Conservation (phyloP, 2,113 vertebrate genomes). For the Dicentrarchus labrax region DNA sequence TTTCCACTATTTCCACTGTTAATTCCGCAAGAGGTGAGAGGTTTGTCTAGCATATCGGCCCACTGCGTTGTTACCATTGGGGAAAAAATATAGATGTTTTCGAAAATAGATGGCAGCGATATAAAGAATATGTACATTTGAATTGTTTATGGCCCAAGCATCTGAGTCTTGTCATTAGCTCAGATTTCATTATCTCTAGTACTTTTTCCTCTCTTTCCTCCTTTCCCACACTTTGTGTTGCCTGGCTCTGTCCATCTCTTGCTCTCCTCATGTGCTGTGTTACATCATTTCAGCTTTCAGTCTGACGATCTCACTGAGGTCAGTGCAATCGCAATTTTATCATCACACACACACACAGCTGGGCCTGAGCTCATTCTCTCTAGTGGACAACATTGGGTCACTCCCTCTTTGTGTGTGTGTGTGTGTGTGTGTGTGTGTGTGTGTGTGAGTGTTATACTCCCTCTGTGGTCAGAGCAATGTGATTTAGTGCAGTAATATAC, state of each 20-base stretch:
- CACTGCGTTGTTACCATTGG: too few species aligned
- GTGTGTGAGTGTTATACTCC: constrained; percentile 33
- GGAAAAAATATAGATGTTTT: too few species aligned
- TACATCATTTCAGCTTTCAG: constrained; percentile 65
- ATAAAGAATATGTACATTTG: not conserved
- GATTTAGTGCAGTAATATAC: constrained; percentile 52
- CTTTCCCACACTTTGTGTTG: constrained; percentile 40
- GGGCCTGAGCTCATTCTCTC: constrained; percentile 67
- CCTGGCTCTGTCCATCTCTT: constrained; percentile 33
- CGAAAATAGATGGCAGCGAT: not conserved
- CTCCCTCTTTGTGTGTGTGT: constrained; percentile 47
- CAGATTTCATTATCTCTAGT: not conserved
- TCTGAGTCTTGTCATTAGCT: not conserved
- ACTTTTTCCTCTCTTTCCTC: constrained; percentile 14
- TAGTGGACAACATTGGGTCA: constrained; percentile 37
- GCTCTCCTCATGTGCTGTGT: constrained; percentile 40
- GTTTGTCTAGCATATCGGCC: too few species aligned
- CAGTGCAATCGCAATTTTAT: constrained; percentile 58
- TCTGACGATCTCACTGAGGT: constrained; percentile 50
- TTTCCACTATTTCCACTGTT: too few species aligned
- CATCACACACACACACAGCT: constrained; percentile 62
- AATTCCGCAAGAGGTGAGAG: too few species aligned
- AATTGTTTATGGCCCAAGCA: not conserved
- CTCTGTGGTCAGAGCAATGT: constrained; percentile 39
- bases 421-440: constrained; percentile 9